A percentile compares a stretch with the other conserved stretches of the same genome.
Conservation (phyloP, 2,797 vertebrate species). For the Amblyraja radiata region DNA sequence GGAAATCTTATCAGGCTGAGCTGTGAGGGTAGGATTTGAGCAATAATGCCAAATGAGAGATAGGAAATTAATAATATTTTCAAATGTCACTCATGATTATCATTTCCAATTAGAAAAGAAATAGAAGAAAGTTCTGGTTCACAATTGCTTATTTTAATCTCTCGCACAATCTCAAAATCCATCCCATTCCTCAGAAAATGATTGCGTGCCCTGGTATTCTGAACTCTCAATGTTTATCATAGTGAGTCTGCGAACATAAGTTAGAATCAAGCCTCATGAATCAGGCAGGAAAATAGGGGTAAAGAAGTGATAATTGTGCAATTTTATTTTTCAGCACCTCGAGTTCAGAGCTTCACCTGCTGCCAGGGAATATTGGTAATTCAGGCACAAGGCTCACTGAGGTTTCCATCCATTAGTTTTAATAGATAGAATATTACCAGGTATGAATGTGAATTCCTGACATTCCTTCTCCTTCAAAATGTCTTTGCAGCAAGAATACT, state of each 20-base stretch:
- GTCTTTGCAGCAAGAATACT: neutral
- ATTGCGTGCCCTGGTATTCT: neutral
- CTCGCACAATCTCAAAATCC: neutral
- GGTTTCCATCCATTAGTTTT: constrained; percentile 19
- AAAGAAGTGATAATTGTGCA: neutral
- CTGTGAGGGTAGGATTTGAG: neutral
- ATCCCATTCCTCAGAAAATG: neutral
- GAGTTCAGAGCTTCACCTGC: neutral
- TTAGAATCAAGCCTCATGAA: neutral
- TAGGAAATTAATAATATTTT: neutral
- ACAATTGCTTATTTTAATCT: neutral
- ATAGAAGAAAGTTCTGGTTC: neutral
- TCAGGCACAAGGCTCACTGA: neutral
- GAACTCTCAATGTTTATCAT: neutral
- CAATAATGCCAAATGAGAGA: neutral
- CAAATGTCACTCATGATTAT: neutral
- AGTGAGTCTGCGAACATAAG: neutral
- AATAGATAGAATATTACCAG: neutral
- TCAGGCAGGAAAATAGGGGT: neutral
- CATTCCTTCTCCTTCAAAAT: neutral
- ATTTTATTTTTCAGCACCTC: neutral
- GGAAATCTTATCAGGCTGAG: neutral
- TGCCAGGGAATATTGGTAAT: neutral
- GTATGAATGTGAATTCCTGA: neutral
- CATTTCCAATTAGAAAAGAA: neutral